Evolutionary conservation across 2,113 vertebrate genomes (phyloP).

Genomic region (Glaucomys volans): DNA sequence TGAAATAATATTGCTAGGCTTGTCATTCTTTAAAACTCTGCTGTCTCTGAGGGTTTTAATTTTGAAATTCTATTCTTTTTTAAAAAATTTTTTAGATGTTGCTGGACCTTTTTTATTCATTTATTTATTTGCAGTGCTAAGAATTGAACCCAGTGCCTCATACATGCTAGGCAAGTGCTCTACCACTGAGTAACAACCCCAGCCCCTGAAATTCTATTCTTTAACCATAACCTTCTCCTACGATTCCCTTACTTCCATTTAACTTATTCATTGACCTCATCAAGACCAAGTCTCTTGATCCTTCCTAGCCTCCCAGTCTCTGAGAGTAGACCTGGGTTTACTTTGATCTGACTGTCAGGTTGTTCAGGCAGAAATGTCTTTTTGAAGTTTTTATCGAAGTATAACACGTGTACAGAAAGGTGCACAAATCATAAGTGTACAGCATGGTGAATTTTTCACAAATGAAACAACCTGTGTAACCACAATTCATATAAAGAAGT

Average conservation of each 20-base stretch:
- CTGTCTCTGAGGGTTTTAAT: slow-evolving; percentile 36
- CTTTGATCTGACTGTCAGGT: not conserved
- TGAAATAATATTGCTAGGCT: slow-evolving; percentile 15
- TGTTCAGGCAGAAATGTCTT: not conserved
- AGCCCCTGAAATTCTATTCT: slow-evolving; percentile 18
- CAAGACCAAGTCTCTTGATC: not conserved
- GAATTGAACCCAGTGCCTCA: no score
- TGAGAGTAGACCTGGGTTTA: not conserved
- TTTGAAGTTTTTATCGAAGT: slow-evolving; percentile 11
- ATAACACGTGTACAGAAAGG: not conserved
- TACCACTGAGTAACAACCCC: no score
- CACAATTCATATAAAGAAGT: slow-evolving; percentile 10
- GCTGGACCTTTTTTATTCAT: no score
- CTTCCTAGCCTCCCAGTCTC: not conserved
- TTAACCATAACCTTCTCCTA: not conserved
- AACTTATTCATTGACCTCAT: slow-evolving; percentile 39
- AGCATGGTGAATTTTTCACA: not conserved
- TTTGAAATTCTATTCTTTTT: slow-evolving; percentile 34
- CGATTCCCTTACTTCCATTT: not conserved
- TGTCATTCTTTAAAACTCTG: slow-evolving; percentile 35
- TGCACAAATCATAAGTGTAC: not conserved
- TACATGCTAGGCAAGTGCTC: no score
- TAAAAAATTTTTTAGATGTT: no score
- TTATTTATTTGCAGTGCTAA: no score
- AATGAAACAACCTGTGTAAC: not conserved